phyloP scores from a whole-genome alignment of 2,888 invertebrate species.

The Drosophila imparisetae region DNA sequence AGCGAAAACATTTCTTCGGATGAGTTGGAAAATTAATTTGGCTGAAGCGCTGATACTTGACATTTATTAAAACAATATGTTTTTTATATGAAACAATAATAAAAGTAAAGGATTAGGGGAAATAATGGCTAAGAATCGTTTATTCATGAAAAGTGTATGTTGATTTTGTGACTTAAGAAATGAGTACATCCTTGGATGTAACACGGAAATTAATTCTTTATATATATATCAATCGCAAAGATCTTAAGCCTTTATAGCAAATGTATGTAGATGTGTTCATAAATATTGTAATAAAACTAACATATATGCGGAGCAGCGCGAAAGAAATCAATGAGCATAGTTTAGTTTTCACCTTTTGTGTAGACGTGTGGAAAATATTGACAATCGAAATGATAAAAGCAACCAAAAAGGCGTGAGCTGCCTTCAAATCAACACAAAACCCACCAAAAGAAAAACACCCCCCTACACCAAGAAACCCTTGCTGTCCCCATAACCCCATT shows the following conservation, averaged over 20 bases:
- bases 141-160: background rate
- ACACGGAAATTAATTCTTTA: background rate
- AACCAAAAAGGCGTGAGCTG: slow-evolving; percentile 66
- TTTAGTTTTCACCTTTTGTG: slow-evolving; percentile 65
- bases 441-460: background rate
- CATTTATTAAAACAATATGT: slow-evolving; percentile 20
- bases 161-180: background rate
- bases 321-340: slow-evolving; percentile 53
- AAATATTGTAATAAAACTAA: background rate
- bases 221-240: background rate
- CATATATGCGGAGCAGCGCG: slow-evolving; percentile 15
- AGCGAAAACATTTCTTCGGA: slow-evolving; percentile 31
- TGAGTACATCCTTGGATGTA: background rate
- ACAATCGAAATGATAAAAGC: slow-evolving; percentile 49
- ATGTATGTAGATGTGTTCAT: background rate
- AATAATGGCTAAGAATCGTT: background rate
- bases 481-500: slow-evolving; percentile 37
- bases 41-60: slow-evolving; percentile 5
- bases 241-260: background rate
- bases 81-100: background rate
- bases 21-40: slow-evolving; percentile 53
- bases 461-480: slow-evolving; percentile 32
- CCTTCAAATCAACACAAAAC: slow-evolving; percentile 64
- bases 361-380: slow-evolving; percentile 77
- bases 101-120: background rate